Conservation (phyloP, 2,113 vertebrate genomes). For the Ptychochromis oligacanthus region DNA sequence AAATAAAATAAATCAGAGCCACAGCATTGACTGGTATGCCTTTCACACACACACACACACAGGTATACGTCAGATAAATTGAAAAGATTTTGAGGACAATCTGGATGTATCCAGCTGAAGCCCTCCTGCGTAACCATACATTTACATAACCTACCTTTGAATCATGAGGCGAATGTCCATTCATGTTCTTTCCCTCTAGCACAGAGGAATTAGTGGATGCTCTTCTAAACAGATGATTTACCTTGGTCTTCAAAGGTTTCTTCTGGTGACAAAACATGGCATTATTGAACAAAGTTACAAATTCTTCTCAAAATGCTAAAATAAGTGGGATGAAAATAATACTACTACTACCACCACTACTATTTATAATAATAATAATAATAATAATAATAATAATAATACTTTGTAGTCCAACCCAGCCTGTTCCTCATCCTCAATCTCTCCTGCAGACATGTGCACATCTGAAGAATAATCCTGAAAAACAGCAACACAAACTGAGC, state of each 20-base stretch:
- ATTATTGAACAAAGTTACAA: not conserved
- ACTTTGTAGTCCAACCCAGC: conserved; percentile 51
- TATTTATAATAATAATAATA: not conserved
- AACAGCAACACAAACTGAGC: not conserved
- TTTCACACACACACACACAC: too few species aligned
- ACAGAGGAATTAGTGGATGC: conserved; percentile 13
- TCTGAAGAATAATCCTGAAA: conserved; percentile 47
- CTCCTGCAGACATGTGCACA: not conserved
- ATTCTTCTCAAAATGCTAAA: not conserved
- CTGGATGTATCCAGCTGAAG: too few species aligned
- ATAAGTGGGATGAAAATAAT: not conserved
- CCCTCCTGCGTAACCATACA: too few species aligned
- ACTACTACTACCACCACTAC: too few species aligned
- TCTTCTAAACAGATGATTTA: conserved; percentile 47
- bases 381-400: not conserved
- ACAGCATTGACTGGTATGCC: too few species aligned
- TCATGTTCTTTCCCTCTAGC: not conserved
- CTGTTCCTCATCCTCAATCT: conserved; percentile 36
- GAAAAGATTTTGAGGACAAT: too few species aligned
- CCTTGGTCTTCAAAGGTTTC: conserved; percentile 53
- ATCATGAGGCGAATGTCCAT: not conserved
- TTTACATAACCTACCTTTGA: conserved; percentile 29
- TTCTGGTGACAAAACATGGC: conserved; percentile 24
- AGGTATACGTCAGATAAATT: too few species aligned
- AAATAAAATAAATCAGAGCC: too few species aligned